Base-by-base conservation (phyloP, 2,888 invertebrate species). In the Cheilosia urbana region DNA sequence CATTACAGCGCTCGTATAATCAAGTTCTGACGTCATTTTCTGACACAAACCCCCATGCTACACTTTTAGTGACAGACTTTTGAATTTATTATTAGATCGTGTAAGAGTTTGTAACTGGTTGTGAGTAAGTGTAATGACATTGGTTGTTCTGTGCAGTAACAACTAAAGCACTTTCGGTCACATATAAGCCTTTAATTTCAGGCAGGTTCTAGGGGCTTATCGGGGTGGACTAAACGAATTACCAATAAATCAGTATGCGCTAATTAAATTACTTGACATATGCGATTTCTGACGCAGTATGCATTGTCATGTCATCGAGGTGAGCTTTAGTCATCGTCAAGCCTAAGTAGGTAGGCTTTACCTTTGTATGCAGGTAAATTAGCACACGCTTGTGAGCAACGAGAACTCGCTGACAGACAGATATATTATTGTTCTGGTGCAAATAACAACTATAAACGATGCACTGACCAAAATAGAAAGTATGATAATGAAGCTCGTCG, bases 321-420 rank as follows among this genome's bases (percentile, higher is more conserved):
- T 51, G 51, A 51, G 51, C 51, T 51, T 51, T 51, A 51, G 51
- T 51, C 51, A 51, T 51, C 51, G 24, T 27, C 24, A 9, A 19
- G 19, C 27, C 13, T 13, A 51, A 6, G 27, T 24, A 4, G 21
- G 15, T 27, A 51, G 15, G 4, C 11, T 21, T 13, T 15, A 51
- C 51, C 21, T 51, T 51, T 51, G 51, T 51, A 51, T 51, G 51
- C 19, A 24, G 51, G 24, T 24, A 15, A 51, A 51, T 51, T 27
- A 21, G 24, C 51, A 27, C 15, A 4, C 24, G 5, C 15, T 51
- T 2, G 21, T 15, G 24, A 17, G 4, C n/a, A 17, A 47, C 9
- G 13, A 49, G 11, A 49, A 19, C 11, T 11, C 9, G 47, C 0
- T 51, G 13, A 21, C 51, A 51, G 21, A 51, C 24, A 15, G 27